Conservation (phyloP, 2,113 vertebrate genomes). For the Rhodinocichla rosea region DNA sequence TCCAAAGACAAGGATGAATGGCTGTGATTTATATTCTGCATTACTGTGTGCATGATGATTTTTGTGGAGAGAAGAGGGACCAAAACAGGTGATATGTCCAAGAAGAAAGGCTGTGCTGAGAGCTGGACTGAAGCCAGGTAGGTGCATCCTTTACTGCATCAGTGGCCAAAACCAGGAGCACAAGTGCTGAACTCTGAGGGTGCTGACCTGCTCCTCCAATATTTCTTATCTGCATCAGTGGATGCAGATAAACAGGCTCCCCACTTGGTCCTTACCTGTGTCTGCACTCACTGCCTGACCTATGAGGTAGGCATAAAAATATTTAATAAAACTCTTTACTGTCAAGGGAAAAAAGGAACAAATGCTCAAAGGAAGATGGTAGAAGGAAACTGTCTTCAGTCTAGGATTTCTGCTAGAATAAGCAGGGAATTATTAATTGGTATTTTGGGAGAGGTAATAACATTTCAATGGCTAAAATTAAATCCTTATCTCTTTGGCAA, state of each 20-base stretch:
- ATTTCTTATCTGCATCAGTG: neutral
- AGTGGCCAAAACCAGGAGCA: neutral
- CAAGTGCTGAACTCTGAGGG: neutral
- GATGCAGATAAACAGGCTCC: neutral
- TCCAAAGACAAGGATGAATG: neutral
- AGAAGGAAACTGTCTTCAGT: neutral
- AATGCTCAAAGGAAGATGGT: neutral
- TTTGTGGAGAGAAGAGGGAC: neutral
- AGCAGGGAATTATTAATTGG: neutral
- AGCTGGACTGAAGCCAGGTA: neutral
- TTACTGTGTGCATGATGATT: neutral
- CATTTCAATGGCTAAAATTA: neutral
- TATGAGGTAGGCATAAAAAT: neutral
- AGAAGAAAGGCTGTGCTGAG: neutral
- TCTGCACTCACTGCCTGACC: neutral
- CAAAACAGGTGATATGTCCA: neutral
- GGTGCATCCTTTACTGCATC: neutral
- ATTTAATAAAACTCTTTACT: neutral
- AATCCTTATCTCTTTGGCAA: neutral
- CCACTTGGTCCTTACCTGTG: neutral
- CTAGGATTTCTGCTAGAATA: neutral
- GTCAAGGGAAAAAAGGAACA: neutral
- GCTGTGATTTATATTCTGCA: neutral
- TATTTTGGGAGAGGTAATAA: slow-evolving; percentile 2
- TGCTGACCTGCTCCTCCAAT: neutral